Evolutionary conservation across 1,140 invertebrate genomes (phyloP).

Genomic region (Penaeus vannamei): DNA sequence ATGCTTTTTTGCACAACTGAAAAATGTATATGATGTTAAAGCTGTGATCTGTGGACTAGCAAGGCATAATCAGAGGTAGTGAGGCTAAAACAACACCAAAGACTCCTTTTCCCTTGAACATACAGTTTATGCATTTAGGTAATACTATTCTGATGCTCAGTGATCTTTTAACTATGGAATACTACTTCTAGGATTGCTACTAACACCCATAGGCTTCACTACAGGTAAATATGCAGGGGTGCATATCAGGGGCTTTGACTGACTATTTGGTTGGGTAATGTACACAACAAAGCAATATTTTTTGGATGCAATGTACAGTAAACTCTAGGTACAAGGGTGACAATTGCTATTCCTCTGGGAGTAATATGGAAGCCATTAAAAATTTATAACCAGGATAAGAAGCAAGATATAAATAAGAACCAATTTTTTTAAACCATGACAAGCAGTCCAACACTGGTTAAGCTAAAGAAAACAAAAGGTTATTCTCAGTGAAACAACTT

Average conservation of each 20-base stretch:
- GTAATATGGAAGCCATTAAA: slow-evolving; percentile 55
- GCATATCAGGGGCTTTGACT: slow-evolving; percentile 37
- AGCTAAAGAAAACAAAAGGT: slow-evolving; percentile 34
- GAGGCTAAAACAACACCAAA: slow-evolving; percentile 55
- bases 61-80: slow-evolving; percentile 62
- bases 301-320: slow-evolving; percentile 5
- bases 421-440: slow-evolving; percentile 42
- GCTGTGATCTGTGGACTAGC: slow-evolving; percentile 59
- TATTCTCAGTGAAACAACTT: slow-evolving; percentile 39
- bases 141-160: slow-evolving; percentile 43
- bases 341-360: slow-evolving; percentile 40
- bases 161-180: slow-evolving; percentile 27
- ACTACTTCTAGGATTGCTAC: slow-evolving; percentile 43
- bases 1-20: slow-evolving; percentile 31
- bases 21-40: slow-evolving; percentile 55
- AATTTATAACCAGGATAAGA: slow-evolving; percentile 36
- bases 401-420: slow-evolving; percentile 27
- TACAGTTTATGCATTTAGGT: slow-evolving; percentile 48
- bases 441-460: slow-evolving; percentile 38
- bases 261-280: slow-evolving; percentile 42
- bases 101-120: slow-evolving; percentile 36
- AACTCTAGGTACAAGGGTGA: slow-evolving; percentile 32
- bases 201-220: slow-evolving; percentile 42
- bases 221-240: slow-evolving; percentile 58
- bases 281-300: slow-evolving; percentile 1